Base-by-base conservation (phyloP, 2,797 vertebrate species). In the Poliocrania exsul region DNA sequence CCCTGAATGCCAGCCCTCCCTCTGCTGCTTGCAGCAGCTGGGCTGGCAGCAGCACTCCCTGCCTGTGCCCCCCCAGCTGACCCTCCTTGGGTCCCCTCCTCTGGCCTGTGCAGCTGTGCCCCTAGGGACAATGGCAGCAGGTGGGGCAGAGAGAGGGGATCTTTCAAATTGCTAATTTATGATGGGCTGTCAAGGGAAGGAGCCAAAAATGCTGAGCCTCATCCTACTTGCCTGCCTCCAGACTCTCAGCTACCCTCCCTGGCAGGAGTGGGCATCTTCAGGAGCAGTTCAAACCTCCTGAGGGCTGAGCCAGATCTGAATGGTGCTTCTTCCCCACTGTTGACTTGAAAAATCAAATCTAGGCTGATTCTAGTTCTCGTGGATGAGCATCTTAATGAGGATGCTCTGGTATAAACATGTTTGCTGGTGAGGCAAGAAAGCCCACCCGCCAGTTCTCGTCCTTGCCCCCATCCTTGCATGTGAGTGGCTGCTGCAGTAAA, bases 1-100 rank as follows among this genome's bases (percentile, higher is more conserved):
- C 15, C 6, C 6, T 16, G 19, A 28, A 47, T 6, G 1, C 0
- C 0, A 66, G 6, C 19, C 44, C 29, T 78, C 28, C 29, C 40
- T 65, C 15, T 20, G 24, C 47, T 40, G 16, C 38, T 17, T 53
- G 51, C 47, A 81, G 82, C 42, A n/a, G 58, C 44, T 23, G 28
- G 29, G 11, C 60, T 33, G 51, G 56, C 23, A 33, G 56, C 54
- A 44, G 49, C 1, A 0, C 2, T 61, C 42, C 51, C 23, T 47
- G 38, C 51, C 35, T 31, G 16, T 50, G 7, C 4, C 7, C n/a
- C n/a, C 29, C 3, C 20, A 9, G 47, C 26, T 37, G 46, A 7
- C n/a, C 29, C 58, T 26, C 29, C 79, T n/a, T 11, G 18, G 2
- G 17, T 54, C 16, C 20, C 35, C n/a, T 74, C 54, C 29, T 74